Percentiles rank a stretch among this genome's conserved stretches.
Evolutionary conservation across 2,113 vertebrate species (phyloP).

Genomic region (Seriola quinqueradiata): DNA sequence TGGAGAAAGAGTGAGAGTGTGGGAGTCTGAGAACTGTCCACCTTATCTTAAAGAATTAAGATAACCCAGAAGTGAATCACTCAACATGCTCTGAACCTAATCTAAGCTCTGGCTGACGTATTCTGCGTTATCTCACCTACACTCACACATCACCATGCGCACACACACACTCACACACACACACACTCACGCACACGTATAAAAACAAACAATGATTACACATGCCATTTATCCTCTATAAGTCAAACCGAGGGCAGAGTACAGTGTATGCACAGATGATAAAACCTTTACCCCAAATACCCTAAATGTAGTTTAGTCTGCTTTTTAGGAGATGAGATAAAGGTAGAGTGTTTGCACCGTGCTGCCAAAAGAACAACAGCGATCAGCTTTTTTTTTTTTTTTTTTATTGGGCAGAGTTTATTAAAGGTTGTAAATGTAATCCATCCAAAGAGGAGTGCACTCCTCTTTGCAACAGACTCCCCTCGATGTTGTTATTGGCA

Average conservation of each 20-base stretch:
- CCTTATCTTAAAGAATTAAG: slow-evolving; percentile 75
- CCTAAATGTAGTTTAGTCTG: slow-evolving; percentile 38
- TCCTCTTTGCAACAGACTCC: slow-evolving; percentile 69
- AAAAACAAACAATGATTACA: slow-evolving; percentile 72
- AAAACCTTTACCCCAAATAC: slow-evolving; percentile 42
- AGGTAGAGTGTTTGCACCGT: slow-evolving; percentile 35
- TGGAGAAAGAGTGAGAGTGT: slow-evolving; percentile 50
- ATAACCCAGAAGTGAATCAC: slow-evolving; percentile 76
- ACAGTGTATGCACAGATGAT: slow-evolving; percentile 40
- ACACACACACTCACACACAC: slow-evolving; percentile 11
- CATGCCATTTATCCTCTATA: slow-evolving; percentile 62
- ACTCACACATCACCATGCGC: slow-evolving; percentile 38
- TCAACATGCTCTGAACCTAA: slow-evolving; percentile 64
- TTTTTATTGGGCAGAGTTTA: slow-evolving; percentile 64
- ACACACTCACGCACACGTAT: neutral
- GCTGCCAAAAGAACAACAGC: slow-evolving; percentile 47
- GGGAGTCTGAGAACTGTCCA: slow-evolving; percentile 69
- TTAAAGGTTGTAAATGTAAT: slow-evolving; percentile 72
- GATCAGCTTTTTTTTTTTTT: slow-evolving; percentile 34
- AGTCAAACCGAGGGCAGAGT: slow-evolving; percentile 59
- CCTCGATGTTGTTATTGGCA: slow-evolving; percentile 79
- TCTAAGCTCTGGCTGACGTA: slow-evolving; percentile 65
- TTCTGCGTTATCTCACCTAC: slow-evolving; percentile 74
- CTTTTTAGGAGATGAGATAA: slow-evolving; percentile 64
- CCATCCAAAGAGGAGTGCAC: slow-evolving; percentile 68